A percentile compares a stretch with the other conserved stretches of the same genome.
Evolutionary conservation across 1,140 invertebrate genomes (phyloP).

Genomic region (Temnothorax nylanderi): DNA sequence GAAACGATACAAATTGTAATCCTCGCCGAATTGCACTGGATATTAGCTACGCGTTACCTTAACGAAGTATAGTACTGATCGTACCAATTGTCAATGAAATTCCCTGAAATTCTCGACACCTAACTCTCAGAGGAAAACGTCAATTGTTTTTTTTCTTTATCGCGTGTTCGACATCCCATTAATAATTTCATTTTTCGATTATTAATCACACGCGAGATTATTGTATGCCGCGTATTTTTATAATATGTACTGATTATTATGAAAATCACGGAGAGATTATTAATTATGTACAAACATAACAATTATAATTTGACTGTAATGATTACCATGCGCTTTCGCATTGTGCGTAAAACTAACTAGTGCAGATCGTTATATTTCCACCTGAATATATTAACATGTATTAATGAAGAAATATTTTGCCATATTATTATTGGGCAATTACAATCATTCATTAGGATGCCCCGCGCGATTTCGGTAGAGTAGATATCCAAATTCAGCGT

Average conservation of each 20-base stretch:
- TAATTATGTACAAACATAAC: conserved; percentile 51
- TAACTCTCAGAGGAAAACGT: background rate
- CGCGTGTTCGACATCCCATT: background rate
- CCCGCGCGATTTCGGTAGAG: conserved; percentile 3
- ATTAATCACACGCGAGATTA: conserved; percentile 6
- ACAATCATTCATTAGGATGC: conserved; percentile 42
- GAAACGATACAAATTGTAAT: conserved; percentile 70
- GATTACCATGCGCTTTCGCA: conserved; percentile 45
- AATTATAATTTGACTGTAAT: conserved; percentile 40
- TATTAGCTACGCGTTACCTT: conserved; percentile 44
- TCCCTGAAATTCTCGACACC: too few species aligned
- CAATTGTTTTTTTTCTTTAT: background rate
- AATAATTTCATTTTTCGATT: conserved; percentile 30
- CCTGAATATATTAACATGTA: conserved; percentile 55
- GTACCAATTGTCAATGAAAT: background rate
- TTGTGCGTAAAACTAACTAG: conserved; percentile 46
- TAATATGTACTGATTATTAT: conserved; percentile 9
- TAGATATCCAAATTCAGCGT: conserved; percentile 17
- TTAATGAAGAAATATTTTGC: conserved; percentile 55
- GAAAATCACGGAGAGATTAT: conserved; percentile 38
- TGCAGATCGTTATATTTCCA: conserved; percentile 37
- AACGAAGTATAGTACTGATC: conserved; percentile 7
- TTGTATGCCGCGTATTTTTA: conserved; percentile 29
- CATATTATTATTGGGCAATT: conserved; percentile 47
- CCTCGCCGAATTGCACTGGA: conserved; percentile 62